A percentile compares a stretch with the other conserved stretches of the same genome.
Conservation (phyloP, 2,888 invertebrate genomes). For the Drosophila recens region DNA sequence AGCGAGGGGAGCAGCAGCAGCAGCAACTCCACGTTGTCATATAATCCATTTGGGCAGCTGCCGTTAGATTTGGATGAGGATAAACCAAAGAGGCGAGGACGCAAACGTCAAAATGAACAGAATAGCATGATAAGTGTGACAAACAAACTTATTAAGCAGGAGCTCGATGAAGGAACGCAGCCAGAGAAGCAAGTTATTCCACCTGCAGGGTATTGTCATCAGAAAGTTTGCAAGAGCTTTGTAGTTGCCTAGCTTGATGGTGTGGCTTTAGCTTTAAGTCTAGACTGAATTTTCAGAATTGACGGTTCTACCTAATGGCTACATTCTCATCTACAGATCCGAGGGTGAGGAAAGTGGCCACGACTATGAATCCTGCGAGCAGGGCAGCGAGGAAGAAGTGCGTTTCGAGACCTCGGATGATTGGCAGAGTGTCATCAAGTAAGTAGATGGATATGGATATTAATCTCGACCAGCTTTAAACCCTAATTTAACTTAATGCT, state of each 20-base stretch:
- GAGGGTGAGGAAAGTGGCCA: conserved; percentile 88
- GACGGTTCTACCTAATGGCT: not conserved
- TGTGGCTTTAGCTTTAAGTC: conserved; percentile 19
- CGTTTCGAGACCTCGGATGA: conserved; percentile 88
- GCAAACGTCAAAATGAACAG: conserved; percentile 41
- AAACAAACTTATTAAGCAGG: conserved; percentile 22
- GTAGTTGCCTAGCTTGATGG: conserved; percentile 8
- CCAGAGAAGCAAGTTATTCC: not conserved
- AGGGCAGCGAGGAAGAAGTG: conserved; percentile 89
- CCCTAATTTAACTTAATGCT: conserved; percentile 16
- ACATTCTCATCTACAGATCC: conserved; percentile 84
- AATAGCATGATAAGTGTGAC: not conserved
- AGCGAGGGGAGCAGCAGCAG: conserved; percentile 17
- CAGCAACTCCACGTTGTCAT: no score
- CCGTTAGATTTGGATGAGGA: conserved; percentile 50
- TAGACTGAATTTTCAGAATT: not conserved
- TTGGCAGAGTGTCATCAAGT: conserved; percentile 91
- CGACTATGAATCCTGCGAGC: conserved; percentile 91
- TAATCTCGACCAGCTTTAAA: not conserved
- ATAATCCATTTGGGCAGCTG: conserved; percentile 24
- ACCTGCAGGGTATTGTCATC: conserved; percentile 15
- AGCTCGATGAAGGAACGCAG: not conserved
- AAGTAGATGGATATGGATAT: conserved; percentile 55
- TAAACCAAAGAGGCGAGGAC: conserved; percentile 49
- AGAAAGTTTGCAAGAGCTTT: conserved; percentile 24